These are phyloP conservation scores for Bubo blakistoni DNA, from an alignment of 2,113 vertebrate species.

Conservation along the genomic window DNA sequence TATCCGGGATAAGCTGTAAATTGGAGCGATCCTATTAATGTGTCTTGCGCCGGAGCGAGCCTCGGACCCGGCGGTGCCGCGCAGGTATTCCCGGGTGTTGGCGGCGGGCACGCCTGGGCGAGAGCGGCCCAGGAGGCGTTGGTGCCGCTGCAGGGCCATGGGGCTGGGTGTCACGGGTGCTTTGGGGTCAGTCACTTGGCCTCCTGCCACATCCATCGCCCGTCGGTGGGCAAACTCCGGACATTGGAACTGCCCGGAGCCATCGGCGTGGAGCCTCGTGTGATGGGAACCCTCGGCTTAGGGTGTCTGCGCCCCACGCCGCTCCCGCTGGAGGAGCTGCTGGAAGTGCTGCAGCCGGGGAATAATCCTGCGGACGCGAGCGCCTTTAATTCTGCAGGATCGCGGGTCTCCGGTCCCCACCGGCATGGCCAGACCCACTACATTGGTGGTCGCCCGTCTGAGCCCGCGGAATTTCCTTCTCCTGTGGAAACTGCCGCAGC, in stretches of 20 bases:
- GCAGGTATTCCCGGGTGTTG: neutral
- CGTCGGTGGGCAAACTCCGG: fast-evolving
- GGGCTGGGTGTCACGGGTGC: fast-evolving
- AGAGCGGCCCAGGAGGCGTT: fast-evolving
- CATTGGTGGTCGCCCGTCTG: fast-evolving
- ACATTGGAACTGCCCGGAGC: neutral
- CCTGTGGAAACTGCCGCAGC: neutral
- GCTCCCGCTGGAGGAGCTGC: neutral
- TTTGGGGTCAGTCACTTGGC: neutral
- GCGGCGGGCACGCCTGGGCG: fast-evolving
- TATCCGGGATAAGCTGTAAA: neutral
- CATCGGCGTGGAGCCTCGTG: fast-evolving
- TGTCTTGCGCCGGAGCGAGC: neutral
- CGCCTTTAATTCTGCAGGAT: neutral
- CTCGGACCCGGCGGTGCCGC: fast-evolving
- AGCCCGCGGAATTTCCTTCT: neutral
- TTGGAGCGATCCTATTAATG: neutral
- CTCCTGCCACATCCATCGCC: fast-evolving
- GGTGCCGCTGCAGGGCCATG: neutral
- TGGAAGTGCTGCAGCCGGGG: neutral
- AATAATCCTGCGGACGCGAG: fast-evolving
- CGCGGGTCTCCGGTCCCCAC: fast-evolving
- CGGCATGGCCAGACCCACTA: fast-evolving
- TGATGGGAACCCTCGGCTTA: fast-evolving
- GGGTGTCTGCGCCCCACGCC: fast-evolving